These are phyloP conservation scores for Dicentrarchus labrax DNA, from an alignment of 2,113 vertebrate genomes.

Conservation along the genomic window DNA sequence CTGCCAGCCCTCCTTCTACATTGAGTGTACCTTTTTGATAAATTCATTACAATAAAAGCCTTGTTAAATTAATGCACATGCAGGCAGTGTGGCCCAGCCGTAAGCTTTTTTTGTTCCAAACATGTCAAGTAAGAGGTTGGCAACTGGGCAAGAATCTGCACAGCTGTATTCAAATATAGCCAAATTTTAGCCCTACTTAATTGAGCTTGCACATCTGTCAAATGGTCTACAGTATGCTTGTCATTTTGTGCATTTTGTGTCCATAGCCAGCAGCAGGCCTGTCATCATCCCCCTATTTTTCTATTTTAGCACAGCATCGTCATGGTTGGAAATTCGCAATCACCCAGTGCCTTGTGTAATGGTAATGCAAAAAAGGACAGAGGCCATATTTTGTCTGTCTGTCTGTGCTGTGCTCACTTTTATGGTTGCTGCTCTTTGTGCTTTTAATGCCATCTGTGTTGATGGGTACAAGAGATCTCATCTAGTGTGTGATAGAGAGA, in stretches of 20 bases:
- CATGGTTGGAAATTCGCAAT: constrained; percentile 30
- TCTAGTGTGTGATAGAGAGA: constrained; percentile 5
- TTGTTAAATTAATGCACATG: no score
- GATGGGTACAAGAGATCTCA: background rate
- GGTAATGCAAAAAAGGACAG: constrained; percentile 27
- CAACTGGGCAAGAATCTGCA: background rate
- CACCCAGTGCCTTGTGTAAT: constrained; percentile 17
- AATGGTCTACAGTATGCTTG: constrained; percentile 25
- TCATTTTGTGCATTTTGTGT: constrained; percentile 29
- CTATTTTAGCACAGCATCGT: constrained; percentile 52
- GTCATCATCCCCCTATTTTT: constrained; percentile 51
- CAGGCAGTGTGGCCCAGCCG: no score
- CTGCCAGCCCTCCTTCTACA: no score
- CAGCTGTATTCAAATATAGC: constrained; percentile 31
- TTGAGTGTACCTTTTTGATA: no score
- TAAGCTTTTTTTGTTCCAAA: background rate
- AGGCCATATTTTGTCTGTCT: constrained; percentile 24
- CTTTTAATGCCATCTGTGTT: background rate
- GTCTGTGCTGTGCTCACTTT: background rate
- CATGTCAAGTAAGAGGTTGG: background rate
- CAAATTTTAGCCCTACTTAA: background rate
- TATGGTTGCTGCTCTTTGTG: background rate
- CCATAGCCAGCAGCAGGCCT: constrained; percentile 24
- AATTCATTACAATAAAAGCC: no score
- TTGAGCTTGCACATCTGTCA: constrained; percentile 18